A percentile compares a stretch with the other conserved stretches of the same genome.
Evolutionary conservation across 2,113 vertebrate species (phyloP).

Genomic region (Elachura formosa): DNA sequence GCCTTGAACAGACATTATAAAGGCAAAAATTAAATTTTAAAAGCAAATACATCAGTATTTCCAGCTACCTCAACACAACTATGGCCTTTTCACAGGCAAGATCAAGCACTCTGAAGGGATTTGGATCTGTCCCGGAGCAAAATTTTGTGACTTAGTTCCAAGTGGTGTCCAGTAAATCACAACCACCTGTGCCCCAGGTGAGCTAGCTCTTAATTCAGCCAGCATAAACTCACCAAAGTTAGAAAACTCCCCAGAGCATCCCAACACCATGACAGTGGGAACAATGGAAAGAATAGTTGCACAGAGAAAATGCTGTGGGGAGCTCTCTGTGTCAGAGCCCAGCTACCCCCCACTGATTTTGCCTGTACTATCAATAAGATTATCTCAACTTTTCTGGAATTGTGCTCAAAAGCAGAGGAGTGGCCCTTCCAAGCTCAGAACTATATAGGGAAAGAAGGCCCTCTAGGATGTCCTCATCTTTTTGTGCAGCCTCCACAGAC

Average conservation of each 20-base stretch:
- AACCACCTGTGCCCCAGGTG: neutral
- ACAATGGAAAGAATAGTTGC: neutral
- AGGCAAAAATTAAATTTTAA: neutral
- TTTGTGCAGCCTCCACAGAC: neutral
- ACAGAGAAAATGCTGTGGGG: neutral
- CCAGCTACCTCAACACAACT: neutral
- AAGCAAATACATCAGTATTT: neutral
- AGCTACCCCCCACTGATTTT: neutral
- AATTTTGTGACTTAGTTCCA: neutral
- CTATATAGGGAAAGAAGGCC: neutral
- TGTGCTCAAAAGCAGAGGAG: neutral
- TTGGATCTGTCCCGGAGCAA: neutral
- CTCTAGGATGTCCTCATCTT: neutral
- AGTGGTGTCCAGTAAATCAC: neutral
- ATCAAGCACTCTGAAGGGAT: accelerated
- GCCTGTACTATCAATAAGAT: neutral
- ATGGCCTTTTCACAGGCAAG: neutral
- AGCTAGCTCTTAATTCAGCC: neutral
- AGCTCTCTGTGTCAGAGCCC: neutral
- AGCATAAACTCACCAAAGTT: neutral
- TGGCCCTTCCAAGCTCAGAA: neutral
- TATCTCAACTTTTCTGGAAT: neutral
- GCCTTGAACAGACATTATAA: neutral
- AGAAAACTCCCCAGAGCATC: neutral
- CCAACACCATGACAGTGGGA: neutral